Conservation (phyloP, 2,888 invertebrate species). For the Apamea sordens region DNA sequence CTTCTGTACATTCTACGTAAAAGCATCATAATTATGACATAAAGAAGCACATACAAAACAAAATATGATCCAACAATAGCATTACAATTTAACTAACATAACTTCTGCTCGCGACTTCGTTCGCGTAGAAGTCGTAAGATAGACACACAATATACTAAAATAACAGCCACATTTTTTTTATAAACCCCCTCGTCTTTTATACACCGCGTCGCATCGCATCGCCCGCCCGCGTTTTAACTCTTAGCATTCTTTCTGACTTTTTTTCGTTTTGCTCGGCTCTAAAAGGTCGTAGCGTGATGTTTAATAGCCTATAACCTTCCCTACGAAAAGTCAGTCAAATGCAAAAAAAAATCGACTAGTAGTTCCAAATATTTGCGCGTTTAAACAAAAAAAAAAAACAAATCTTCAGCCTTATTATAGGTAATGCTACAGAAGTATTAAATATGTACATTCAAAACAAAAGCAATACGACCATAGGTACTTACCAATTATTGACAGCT, state of each 20-base stretch:
- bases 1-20: too few relatives aligned
- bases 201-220: not conserved
- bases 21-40: too few relatives aligned
- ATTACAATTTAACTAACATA: too few relatives aligned
- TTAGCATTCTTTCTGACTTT: not conserved
- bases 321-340: too few relatives aligned
- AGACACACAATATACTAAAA: not conserved
- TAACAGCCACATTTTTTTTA: too few relatives aligned
- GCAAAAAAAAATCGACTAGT: too few relatives aligned
- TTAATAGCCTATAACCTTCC: too few relatives aligned
- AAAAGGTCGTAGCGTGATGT: not conserved
- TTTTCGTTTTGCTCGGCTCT: not conserved
- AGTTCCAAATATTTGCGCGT: too few relatives aligned
- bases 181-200: too few relatives aligned
- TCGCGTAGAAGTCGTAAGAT: not conserved
- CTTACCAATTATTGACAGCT: constrained; percentile 7
- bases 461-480: not conserved
- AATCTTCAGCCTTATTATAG: not conserved
- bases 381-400: too few relatives aligned
- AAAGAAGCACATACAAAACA: too few relatives aligned
- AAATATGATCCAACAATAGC: not conserved
- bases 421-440: not conserved
- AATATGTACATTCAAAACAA: not conserved
- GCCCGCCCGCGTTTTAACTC: not conserved
- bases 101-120: not conserved